Percentiles rank a stretch among this genome's conserved stretches.
phyloP scores from a whole-genome alignment of 2,113 vertebrate genomes.

The Psittacara wagleri region DNA sequence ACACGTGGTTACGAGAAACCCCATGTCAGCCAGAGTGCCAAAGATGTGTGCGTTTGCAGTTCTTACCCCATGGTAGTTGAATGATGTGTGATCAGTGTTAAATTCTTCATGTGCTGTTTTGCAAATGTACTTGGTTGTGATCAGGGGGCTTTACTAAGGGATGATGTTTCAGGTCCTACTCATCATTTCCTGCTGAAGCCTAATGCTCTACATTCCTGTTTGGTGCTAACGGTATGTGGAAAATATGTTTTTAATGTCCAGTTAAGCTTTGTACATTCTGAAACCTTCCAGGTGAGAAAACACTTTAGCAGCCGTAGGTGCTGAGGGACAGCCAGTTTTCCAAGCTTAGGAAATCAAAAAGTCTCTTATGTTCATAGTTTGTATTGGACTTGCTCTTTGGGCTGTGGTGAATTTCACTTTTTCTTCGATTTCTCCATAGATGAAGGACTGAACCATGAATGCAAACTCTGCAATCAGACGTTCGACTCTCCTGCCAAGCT shows the following conservation, averaged over 20 bases:
- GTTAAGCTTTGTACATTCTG: background rate
- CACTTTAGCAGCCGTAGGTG: background rate
- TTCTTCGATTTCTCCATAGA: constrained; percentile 77
- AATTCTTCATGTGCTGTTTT: background rate
- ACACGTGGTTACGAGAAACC: background rate
- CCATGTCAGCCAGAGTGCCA: background rate
- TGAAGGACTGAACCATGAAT: constrained; percentile 98
- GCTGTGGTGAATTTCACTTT: background rate
- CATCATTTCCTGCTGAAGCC: background rate
- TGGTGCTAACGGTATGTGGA: background rate
- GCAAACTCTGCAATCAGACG: constrained; percentile 97
- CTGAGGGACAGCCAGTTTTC: background rate
- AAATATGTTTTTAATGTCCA: background rate
- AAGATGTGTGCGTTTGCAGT: background rate
- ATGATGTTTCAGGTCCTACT: background rate
- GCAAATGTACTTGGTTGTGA: background rate
- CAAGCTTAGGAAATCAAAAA: background rate
- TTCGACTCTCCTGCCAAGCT: constrained; percentile 99
- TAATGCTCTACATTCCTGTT: background rate
- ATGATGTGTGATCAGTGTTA: background rate
- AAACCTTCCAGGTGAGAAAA: background rate
- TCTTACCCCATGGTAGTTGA: background rate
- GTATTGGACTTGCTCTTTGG: background rate
- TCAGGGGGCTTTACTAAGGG: background rate
- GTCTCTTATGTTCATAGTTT: background rate